Evolutionary conservation across 2,797 vertebrate species (phyloP), one percentile per base, ranked within the genome.

Genomic region (Periophthalmus magnuspinnatus): DNA sequence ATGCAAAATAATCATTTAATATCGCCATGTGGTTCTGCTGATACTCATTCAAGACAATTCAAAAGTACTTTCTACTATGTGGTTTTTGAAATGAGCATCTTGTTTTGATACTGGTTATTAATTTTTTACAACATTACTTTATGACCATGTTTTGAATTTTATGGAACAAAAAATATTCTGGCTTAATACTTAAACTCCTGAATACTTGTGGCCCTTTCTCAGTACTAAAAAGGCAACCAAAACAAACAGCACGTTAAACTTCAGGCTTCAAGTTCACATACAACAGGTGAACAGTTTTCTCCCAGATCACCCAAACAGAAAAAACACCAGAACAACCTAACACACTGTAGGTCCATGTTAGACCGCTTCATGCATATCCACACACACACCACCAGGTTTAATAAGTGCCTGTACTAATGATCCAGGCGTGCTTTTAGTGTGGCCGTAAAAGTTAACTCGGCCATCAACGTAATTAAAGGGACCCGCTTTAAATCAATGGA

Each of bases 381-480:
- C 56, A 56, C 52, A 38, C 21, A 68, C 50, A 47, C 34, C 52
- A 28, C 22, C 66, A 52, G 50, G 71, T 82, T 82, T 84, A 81
- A 87, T 76, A 79, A 81, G 77, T 69, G 79, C 67, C 81, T 79
- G 65, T 76, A 75, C 78, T 84, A 86, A 86, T 81, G 83, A 90
- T 83, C 61, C 71, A 72, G 80, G 70, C 64, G 38, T 81, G 82
- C 81, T 84, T 85, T 86, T 81, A 82, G 76, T 73, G 70, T 70
- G 71, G 82, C 71, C 75, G 72, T 88, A 85, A 90, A 77, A 77
- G 74, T 84, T 67, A 75, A 78, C 71, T 69, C 69, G 79, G 70
- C 73, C 84, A 83, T 86, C 74, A 79, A 71, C 76, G 67, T 84
- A 86, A 90, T 89, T 87, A 87, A 86, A 88, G 82, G 68, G 68